phyloP scores from a whole-genome alignment of 1,140 invertebrate species.

The Chrysopa pallens region DNA sequence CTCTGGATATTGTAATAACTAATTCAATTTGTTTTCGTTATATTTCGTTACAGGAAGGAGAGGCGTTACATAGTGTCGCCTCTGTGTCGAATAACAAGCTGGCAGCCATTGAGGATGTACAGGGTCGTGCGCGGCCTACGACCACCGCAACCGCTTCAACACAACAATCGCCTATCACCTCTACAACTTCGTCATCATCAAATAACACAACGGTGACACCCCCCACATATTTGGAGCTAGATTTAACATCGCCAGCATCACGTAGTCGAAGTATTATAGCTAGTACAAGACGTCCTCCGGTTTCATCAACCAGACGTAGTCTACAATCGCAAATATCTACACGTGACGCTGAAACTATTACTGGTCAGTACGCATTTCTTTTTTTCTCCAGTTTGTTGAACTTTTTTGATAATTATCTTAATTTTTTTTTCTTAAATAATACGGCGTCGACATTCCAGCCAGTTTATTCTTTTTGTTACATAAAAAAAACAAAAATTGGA shows the following conservation, averaged over 20 bases:
- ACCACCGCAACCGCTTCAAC: conserved; percentile 10
- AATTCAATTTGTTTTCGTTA: no score
- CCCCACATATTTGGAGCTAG: not conserved
- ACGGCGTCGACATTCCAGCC: no score
- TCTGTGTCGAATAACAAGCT: conserved; percentile 26
- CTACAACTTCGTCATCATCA: conserved; percentile 21
- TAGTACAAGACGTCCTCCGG: not conserved
- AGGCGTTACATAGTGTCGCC: conserved; percentile 26
- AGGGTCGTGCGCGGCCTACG: conserved; percentile 28
- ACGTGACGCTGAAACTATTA: conserved; percentile 30
- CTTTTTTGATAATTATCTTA: no score
- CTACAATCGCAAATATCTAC: conserved; percentile 13
- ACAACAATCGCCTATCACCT: conserved; percentile 16
- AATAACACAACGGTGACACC: conserved; percentile 14
- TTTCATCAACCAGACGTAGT: conserved; percentile 10
- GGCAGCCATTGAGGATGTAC: conserved; percentile 34
- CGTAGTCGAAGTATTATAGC: not conserved
- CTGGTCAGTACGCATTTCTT: conserved; percentile 20
- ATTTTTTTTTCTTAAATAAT: no score
- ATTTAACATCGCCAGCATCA: conserved; percentile 5
- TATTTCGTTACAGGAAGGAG: conserved; percentile 16
- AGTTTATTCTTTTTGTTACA: no score
- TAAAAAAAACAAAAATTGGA: no score
- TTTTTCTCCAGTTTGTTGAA: not conserved
- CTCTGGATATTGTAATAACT: not conserved